phyloP scores from a whole-genome alignment of 2,888 invertebrate species.

The Orchesellides sinensis region DNA sequence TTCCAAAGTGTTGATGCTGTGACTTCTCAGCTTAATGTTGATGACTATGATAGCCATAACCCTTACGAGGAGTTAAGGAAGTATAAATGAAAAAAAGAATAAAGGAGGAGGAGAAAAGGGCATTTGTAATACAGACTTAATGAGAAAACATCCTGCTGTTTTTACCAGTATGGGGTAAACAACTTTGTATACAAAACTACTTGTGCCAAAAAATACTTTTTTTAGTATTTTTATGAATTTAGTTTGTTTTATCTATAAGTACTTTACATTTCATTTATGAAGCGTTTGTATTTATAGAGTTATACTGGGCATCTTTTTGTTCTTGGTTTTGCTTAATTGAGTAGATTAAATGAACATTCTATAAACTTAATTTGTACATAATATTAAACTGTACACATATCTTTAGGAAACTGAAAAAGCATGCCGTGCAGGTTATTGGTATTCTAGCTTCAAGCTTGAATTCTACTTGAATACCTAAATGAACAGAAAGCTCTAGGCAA shows the following conservation, averaged over 20 bases:
- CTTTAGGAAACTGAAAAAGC: too few relatives aligned
- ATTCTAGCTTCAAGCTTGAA: too few relatives aligned
- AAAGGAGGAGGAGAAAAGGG: conserved; percentile 33
- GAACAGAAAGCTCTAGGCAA: too few relatives aligned
- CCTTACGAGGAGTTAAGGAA: conserved; percentile 18
- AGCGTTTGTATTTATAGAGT: neutral
- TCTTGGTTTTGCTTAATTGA: conserved; percentile 17
- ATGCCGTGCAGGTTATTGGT: too few relatives aligned
- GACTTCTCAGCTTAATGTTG: neutral
- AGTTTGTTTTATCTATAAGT: neutral
- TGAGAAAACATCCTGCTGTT: conserved; percentile 68
- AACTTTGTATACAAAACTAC: conserved; percentile 41
- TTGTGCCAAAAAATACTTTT: conserved; percentile 9
- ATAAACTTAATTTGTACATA: neutral
- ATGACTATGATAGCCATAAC: neutral
- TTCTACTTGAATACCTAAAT: too few relatives aligned
- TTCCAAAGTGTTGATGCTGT: conserved; percentile 18
- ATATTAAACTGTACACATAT: too few relatives aligned
- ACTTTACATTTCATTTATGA: neutral
- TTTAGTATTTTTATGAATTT: neutral
- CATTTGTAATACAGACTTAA: conserved; percentile 56
- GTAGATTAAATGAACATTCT: neutral
- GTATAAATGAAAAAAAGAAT: conserved; percentile 4
- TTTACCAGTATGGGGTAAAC: conserved; percentile 62
- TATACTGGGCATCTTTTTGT: neutral